Conservation (phyloP, 2,888 invertebrate genomes). For the Eurytoma californica region DNA sequence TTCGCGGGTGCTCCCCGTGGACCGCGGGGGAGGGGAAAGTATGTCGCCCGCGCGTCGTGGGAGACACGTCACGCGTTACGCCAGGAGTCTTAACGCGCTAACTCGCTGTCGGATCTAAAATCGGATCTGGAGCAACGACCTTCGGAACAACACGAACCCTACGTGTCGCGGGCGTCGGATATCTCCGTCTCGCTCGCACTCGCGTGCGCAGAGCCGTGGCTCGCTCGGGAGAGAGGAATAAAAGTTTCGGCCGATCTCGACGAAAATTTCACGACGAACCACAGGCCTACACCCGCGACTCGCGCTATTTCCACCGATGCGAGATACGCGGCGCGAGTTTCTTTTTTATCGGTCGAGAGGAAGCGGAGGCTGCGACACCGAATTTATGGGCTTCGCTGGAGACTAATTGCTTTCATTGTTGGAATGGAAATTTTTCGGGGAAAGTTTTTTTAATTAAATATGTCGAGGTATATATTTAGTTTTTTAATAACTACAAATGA, state of each 20-base stretch:
- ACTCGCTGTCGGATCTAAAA: slow-evolving; percentile 67
- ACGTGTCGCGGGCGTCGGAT: slow-evolving; percentile 34
- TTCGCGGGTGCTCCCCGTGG: too few relatives aligned
- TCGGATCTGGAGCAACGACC: slow-evolving; percentile 75
- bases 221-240: slow-evolving; percentile 14
- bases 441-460: too few relatives aligned
- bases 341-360: too few relatives aligned
- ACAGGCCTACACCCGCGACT: background rate
- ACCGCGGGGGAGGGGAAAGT: slow-evolving; percentile 14
- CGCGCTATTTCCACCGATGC: background rate
- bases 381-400: too few relatives aligned
- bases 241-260: slow-evolving; percentile 10
- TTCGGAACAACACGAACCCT: slow-evolving; percentile 71
- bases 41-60: slow-evolving; percentile 41
- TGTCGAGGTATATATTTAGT: too few relatives aligned
- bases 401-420: too few relatives aligned
- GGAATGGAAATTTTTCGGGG: too few relatives aligned
- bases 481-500: too few relatives aligned
- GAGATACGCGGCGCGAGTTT: background rate
- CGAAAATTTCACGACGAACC: slow-evolving; percentile 1
- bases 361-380: too few relatives aligned
- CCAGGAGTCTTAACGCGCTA: slow-evolving; percentile 26
- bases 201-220: background rate
- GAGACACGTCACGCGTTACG: slow-evolving; percentile 45
- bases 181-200: slow-evolving; percentile 52